Percentiles rank a stretch among this genome's conserved stretches.
Evolutionary conservation across 2,797 vertebrate species (phyloP).

Genomic region (Cephalopachus bancanus): DNA sequence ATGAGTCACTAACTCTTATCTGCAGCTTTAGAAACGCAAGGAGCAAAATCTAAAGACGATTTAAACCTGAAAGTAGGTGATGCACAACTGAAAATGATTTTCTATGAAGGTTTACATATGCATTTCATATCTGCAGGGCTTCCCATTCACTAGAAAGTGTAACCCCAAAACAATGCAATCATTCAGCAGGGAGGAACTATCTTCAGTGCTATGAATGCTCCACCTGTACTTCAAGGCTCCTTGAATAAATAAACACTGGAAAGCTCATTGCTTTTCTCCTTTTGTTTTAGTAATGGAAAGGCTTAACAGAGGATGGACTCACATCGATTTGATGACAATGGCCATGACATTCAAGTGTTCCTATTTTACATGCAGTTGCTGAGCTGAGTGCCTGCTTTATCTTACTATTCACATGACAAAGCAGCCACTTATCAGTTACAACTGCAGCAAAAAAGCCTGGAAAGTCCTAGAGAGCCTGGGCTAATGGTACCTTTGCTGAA

Average conservation of each 20-base stretch:
- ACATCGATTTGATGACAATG: slow-evolving; percentile 37
- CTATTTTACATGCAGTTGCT: slow-evolving; percentile 27
- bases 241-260: slow-evolving; percentile 17
- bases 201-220: not conserved
- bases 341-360: slow-evolving; percentile 63
- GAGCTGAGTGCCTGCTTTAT: slow-evolving; percentile 50
- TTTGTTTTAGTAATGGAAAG: slow-evolving; percentile 61
- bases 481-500: not conserved
- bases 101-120: not conserved
- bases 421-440: slow-evolving; percentile 30
- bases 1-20: not conserved
- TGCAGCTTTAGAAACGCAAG: slow-evolving; percentile 24
- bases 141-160: slow-evolving; percentile 30
- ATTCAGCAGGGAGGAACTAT: not conserved
- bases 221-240: slow-evolving; percentile 26
- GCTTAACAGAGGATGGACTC: slow-evolving; percentile 20
- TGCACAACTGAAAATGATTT: not conserved
- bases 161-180: slow-evolving; percentile 42
- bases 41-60: not conserved
- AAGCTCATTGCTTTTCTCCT: not conserved
- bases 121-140: not conserved
- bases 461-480: not conserved
- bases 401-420: slow-evolving; percentile 50
- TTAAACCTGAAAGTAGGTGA: slow-evolving; percentile 11
- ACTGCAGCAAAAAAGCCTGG: not conserved